phyloP scores from a whole-genome alignment of 2,113 vertebrate species.

The Larimichthys crocea region DNA sequence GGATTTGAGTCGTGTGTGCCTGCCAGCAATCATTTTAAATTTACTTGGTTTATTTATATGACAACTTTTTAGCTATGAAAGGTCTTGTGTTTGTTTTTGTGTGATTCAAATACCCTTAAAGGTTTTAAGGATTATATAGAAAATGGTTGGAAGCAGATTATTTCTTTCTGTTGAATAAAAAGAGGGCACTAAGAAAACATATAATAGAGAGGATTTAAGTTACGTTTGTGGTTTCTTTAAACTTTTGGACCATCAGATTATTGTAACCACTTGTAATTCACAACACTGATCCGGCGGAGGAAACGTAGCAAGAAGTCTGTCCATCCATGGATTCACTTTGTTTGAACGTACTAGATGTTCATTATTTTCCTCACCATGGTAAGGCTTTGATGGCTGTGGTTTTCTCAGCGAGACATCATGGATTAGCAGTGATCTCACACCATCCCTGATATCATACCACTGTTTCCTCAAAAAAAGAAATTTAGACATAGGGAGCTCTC shows the following conservation, averaged over 20 bases:
- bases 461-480: constrained; percentile 4
- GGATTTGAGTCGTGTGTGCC: constrained; percentile 44
- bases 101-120: constrained; percentile 41
- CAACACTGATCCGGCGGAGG: neutral
- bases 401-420: constrained; percentile 15
- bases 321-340: constrained; percentile 2
- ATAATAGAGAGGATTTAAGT: neutral
- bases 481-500: constrained; percentile 8
- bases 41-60: constrained; percentile 45
- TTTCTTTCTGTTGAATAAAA: constrained; percentile 1
- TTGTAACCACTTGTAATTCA: constrained; percentile 18
- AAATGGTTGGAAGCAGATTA: constrained; percentile 16
- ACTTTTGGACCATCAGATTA: constrained; percentile 19
- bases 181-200: neutral
- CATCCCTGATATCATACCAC: constrained; percentile 1
- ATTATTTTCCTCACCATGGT: constrained; percentile 53
- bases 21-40: constrained; percentile 41
- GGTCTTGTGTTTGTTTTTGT: constrained; percentile 30
- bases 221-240: neutral
- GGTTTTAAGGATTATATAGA: constrained; percentile 40
- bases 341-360: constrained; percentile 24
- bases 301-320: constrained; percentile 18
- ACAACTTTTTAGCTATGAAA: constrained; percentile 19
- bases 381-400: constrained; percentile 31
- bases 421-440: constrained; percentile 15